A percentile compares a stretch with the other conserved stretches of the same genome.
Evolutionary conservation across 1,140 invertebrate species (phyloP).

Genomic region (Aleiodes sp.): DNA sequence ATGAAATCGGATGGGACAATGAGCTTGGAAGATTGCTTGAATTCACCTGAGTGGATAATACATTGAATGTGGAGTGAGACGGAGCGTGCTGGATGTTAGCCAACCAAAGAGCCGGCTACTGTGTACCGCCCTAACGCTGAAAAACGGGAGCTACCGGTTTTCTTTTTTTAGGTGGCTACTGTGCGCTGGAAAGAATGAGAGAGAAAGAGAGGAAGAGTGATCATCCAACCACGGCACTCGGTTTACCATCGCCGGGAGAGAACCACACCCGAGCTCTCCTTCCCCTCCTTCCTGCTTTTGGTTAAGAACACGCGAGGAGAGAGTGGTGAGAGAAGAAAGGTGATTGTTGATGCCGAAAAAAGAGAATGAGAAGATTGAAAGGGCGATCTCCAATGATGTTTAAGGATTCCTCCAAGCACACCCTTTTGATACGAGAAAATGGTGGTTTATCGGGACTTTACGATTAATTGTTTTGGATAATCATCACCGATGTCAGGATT

Average conservation of each 20-base stretch:
- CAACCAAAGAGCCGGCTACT: constrained; percentile 61
- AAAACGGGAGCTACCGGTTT: constrained; percentile 61
- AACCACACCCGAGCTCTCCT: constrained; percentile 55
- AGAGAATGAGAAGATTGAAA: neutral
- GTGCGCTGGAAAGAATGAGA: too few relatives aligned
- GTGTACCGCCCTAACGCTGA: constrained; percentile 62
- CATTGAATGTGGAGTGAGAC: constrained; percentile 27
- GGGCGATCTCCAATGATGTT: neutral
- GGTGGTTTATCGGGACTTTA: neutral
- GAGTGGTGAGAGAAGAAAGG: constrained; percentile 45
- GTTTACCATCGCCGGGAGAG: constrained; percentile 29
- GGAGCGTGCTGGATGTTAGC: constrained; percentile 39
- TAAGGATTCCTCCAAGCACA: neutral
- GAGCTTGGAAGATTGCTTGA: too few relatives aligned
- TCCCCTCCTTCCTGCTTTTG: constrained; percentile 29
- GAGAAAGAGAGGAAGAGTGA: constrained; percentile 26
- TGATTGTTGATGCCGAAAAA: constrained; percentile 40
- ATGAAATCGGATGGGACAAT: too few relatives aligned
- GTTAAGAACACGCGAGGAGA: constrained; percentile 38
- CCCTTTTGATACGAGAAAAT: neutral
- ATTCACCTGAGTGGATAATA: neutral
- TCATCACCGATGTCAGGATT: too few relatives aligned
- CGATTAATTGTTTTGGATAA: too few relatives aligned
- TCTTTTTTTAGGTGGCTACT: constrained; percentile 34
- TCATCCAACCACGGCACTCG: constrained; percentile 10